Evolutionary conservation across 2,888 invertebrate species (phyloP).

Genomic region (Hydroisotoma schaefferi): DNA sequence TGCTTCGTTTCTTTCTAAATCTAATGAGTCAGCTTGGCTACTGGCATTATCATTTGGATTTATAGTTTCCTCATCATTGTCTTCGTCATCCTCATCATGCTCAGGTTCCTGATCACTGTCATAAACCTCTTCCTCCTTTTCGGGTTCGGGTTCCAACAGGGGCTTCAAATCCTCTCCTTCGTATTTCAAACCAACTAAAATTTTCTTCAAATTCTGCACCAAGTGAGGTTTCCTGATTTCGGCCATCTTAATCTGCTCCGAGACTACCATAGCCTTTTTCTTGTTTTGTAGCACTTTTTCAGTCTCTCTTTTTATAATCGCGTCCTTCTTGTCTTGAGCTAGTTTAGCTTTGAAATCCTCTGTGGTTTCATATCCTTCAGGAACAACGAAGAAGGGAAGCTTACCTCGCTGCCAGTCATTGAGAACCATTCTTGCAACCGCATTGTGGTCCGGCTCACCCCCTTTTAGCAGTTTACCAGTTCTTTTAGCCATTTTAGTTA

Average conservation of each 20-base stretch:
- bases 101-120: constrained; percentile 53
- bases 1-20: constrained; percentile 56
- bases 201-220: constrained; percentile 52
- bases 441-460: constrained; percentile 90
- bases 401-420: constrained; percentile 99
- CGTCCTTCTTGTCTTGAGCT: background rate
- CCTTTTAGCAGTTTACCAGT: constrained; percentile 89
- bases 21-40: constrained; percentile 58
- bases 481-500: constrained; percentile 82
- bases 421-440: constrained; percentile 87
- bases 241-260: constrained; percentile 24
- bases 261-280: constrained; percentile 9
- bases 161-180: constrained; percentile 52
- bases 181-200: constrained; percentile 52
- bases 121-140: constrained; percentile 49
- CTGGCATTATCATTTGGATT: constrained; percentile 52
- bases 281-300: constrained; percentile 11
- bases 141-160: constrained; percentile 38
- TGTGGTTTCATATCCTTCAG: constrained; percentile 68
- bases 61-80: constrained; percentile 52
- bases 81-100: constrained; percentile 51
- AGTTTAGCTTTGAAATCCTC: constrained; percentile 20
- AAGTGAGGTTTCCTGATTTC: constrained; percentile 40
- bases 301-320: background rate
- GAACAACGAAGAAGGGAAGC: constrained; percentile 87